phyloP scores from a whole-genome alignment of 2,888 invertebrate genomes.

The Cheilosia vernalis region DNA sequence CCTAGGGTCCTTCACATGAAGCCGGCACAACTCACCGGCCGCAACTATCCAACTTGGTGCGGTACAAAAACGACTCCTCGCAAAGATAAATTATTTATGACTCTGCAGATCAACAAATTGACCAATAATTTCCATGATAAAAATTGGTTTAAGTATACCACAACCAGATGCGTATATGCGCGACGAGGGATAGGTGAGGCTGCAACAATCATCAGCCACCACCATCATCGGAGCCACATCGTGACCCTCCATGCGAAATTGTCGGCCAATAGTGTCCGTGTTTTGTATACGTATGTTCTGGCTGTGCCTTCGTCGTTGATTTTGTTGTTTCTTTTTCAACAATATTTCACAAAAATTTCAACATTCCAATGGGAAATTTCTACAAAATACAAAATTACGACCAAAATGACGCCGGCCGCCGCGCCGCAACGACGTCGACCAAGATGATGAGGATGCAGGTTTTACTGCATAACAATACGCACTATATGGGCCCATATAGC shows the following conservation, averaged over 20 bases:
- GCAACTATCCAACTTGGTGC: slow-evolving; percentile 39
- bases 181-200: slow-evolving; percentile 79
- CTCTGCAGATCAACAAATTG: slow-evolving; percentile 83
- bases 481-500: slow-evolving; percentile 50
- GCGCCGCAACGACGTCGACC: slow-evolving; percentile 33
- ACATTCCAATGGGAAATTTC: slow-evolving; percentile 74
- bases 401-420: slow-evolving; percentile 53
- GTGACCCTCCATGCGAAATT: slow-evolving; percentile 79
- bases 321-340: slow-evolving; percentile 21
- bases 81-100: slow-evolving; percentile 81
- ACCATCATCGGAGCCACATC: slow-evolving; percentile 30
- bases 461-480: slow-evolving; percentile 41
- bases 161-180: slow-evolving; percentile 49
- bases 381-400: slow-evolving; percentile 69
- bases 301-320: slow-evolving; percentile 1
- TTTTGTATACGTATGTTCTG: neutral
- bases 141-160: slow-evolving; percentile 78
- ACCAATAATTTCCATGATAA: slow-evolving; percentile 81
- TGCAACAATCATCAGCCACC: neutral
- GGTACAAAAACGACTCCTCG: slow-evolving; percentile 35
- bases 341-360: slow-evolving; percentile 73
- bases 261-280: slow-evolving; percentile 72
- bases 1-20: slow-evolving; percentile 68
- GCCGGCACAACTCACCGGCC: slow-evolving; percentile 19
- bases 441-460: slow-evolving; percentile 55